These are phyloP conservation scores for Scolopax mira DNA, from an alignment of 2,113 vertebrate species.

Conservation along the genomic window DNA sequence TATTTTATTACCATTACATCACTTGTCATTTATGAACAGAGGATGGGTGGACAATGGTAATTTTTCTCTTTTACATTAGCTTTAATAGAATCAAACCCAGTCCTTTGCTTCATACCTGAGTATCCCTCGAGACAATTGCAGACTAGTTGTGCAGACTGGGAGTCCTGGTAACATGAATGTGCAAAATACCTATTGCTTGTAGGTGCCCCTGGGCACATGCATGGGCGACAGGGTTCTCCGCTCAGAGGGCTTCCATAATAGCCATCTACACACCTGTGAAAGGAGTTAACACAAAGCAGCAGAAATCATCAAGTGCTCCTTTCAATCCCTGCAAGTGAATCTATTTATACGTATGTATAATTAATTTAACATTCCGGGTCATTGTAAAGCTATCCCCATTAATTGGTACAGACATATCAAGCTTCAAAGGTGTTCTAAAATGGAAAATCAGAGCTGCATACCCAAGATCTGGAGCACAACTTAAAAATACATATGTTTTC, in stretches of 20 bases:
- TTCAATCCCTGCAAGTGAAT: neutral
- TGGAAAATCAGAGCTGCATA: neutral
- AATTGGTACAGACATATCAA: neutral
- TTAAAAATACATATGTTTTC: rapidly evolving
- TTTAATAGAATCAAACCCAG: neutral
- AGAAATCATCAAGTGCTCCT: neutral
- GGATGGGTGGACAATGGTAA: neutral
- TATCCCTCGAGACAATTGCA: constrained; percentile 82
- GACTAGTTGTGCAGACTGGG: constrained; percentile 65
- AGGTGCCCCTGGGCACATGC: constrained; percentile 79
- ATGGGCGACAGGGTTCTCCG: constrained; percentile 77
- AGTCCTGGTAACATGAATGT: constrained; percentile 77
- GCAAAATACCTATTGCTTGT: constrained; percentile 82
- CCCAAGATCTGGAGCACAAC: neutral
- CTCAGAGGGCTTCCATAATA: constrained; percentile 80
- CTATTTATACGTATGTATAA: neutral
- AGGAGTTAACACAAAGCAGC: constrained; percentile 4
- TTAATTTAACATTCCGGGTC: neutral
- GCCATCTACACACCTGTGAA: constrained; percentile 81
- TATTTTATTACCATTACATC: neutral
- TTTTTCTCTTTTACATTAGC: neutral
- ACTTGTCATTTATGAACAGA: neutral
- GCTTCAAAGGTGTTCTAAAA: neutral
- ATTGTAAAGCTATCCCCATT: neutral
- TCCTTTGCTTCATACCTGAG: constrained; percentile 70